Evolutionary conservation across 1,140 invertebrate genomes (phyloP), one percentile per base, ranked within the genome.

Genomic region (Mamestra configurata): DNA sequence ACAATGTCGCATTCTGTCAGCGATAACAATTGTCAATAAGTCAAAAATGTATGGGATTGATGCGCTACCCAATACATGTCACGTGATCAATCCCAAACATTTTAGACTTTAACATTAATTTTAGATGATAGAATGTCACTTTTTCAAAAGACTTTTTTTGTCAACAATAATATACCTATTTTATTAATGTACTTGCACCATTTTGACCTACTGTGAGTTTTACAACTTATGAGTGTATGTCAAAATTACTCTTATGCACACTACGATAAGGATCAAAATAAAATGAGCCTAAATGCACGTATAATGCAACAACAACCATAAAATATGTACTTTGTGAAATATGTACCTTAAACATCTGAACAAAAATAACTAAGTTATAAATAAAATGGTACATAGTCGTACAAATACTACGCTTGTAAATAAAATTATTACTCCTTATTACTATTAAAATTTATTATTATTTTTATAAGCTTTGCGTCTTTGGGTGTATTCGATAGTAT

Each of bases 401-500:
- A 27, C 7, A 27, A 49, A 22, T 59, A 75, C 8, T 75, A 22
- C 6, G 22, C 6, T 40, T 43, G 37, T 75, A 75, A 75, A 75
- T 75, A 75, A 57, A 57, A 59, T 64, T 24, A 76, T 46, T 49
- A 49, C 11, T 61, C 22, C 37, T 76, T 61, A 46, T 24, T 18
- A 18, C 20, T 61, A 72, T 27, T 61, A 27, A 27, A 57, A 37
- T 40, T 22, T 59, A 61, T 59, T n/a, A 51, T 71, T 79, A n/a
- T n/a, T 40, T 70, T 77, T 79, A 80, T 79, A 82, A 77, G 24
- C 72, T 84, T 77, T 35, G 88, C 85, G 81, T 88, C 86, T 88
- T 88, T 87, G 87, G 87, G 86, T 90, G 83, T 82, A 66, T 79
- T 80, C 31, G 46, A 77, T 43, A 77, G 49, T 81, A 70, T 15